Percentiles rank a stretch among this genome's conserved stretches.
Evolutionary conservation across 2,113 vertebrate species (phyloP).

Genomic region (Corapipo altera): DNA sequence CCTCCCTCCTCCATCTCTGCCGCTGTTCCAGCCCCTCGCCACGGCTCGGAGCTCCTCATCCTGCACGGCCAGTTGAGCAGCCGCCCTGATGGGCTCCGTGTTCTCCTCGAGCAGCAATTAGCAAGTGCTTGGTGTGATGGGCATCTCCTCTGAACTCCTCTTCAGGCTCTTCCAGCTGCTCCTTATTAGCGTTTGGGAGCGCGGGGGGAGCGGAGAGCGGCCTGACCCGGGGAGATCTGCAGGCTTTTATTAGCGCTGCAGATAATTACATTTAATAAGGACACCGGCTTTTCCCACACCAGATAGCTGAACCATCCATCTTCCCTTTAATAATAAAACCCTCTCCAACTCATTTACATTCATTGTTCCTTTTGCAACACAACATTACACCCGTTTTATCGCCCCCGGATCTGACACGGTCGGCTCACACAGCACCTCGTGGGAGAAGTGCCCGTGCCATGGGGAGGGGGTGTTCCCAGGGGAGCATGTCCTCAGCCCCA

Average conservation of each 20-base stretch:
- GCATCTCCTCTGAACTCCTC: neutral
- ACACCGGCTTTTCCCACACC: conserved; percentile 50
- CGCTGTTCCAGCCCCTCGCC: neutral
- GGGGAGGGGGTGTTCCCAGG: neutral
- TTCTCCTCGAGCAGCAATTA: conserved; percentile 13
- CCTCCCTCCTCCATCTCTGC: neutral
- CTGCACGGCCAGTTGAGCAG: neutral
- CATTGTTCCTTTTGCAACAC: conserved; percentile 4
- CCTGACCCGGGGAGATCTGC: neutral
- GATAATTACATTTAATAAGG: conserved; percentile 67
- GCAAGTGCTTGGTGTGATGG: neutral
- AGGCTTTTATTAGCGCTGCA: conserved; percentile 34
- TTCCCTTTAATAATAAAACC: conserved; percentile 47
- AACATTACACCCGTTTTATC: neutral
- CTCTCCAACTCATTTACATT: conserved; percentile 27
- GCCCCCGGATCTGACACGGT: neutral
- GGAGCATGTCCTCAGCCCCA: fast-evolving
- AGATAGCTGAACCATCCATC: conserved; percentile 52
- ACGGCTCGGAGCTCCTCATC: neutral
- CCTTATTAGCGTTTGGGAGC: neutral
- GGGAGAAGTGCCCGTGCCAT: neutral
- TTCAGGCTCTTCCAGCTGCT: neutral
- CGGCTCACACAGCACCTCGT: neutral
- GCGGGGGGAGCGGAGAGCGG: neutral
- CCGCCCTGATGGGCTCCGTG: neutral